Evolutionary conservation across 2,113 vertebrate genomes (phyloP).

Genomic region (Terrapene triunguis): DNA sequence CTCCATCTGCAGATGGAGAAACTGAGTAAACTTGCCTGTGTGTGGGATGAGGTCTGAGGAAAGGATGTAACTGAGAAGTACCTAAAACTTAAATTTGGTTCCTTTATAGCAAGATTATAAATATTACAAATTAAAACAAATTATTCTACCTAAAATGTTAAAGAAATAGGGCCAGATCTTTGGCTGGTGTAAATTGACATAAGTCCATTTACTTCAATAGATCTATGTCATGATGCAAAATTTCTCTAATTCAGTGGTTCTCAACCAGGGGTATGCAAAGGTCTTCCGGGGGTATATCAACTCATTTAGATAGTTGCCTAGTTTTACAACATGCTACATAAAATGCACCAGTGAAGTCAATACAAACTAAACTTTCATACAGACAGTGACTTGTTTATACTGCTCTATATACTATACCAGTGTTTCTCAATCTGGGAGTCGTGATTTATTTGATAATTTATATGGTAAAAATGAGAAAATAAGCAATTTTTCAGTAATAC

Average conservation of each 20-base stretch:
- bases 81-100: slow-evolving; percentile 3
- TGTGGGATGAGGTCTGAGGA: slow-evolving; percentile 14
- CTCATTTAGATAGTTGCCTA: too few relatives aligned
- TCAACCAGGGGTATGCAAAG: too few relatives aligned
- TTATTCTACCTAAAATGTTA: background rate
- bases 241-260: background rate
- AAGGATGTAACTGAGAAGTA: background rate
- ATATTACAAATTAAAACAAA: background rate
- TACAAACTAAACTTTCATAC: too few relatives aligned
- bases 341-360: too few relatives aligned
- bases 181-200: background rate
- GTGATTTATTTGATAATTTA: too few relatives aligned
- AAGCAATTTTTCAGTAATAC: too few relatives aligned
- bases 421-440: too few relatives aligned
- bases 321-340: too few relatives aligned
- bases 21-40: background rate
- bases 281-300: too few relatives aligned
- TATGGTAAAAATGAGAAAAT: too few relatives aligned
- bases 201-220: background rate
- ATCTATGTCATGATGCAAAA: background rate
- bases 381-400: too few relatives aligned
- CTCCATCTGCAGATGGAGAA: background rate
- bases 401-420: too few relatives aligned
- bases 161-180: background rate
- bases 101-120: background rate